Base-by-base conservation (phyloP, 2,113 vertebrate species). In the Tupaia tana region DNA sequence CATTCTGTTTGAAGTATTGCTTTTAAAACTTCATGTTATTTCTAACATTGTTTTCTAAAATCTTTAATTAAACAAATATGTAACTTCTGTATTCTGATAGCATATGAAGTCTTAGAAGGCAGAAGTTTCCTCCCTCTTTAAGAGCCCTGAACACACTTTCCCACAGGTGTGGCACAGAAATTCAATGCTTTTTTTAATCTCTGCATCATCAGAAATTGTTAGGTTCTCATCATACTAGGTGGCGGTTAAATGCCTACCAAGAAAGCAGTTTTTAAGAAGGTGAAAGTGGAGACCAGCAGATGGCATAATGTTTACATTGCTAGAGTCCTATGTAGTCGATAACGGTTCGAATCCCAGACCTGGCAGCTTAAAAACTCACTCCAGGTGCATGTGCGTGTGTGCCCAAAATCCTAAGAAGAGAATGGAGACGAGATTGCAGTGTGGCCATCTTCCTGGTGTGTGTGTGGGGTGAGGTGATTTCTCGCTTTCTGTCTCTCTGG, bases 11-110 rank as follows among this genome's bases (percentile, higher is more conserved):
- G 71, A 56, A 89, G 95, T 80, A 63, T 86, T 89, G 92, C 83
- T 58, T 75, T 2, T 78, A 71, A 90, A 94, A 59, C 3, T 8
- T 67, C 77, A 9, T 31, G 19, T 67, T 89, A 87, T 81, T 93
- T 61, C 25, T 52, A 75, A 80, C 16, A 79, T 7, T 84, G 15
- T 83, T 89, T 84, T 93, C 43, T 93, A 59, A 90, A 73, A 75
- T 88, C 1, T 89, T 67, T 80, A 22, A 85, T 80, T 93, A 87
- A 95, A 75, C 15, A n/a, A 88, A 86, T 82, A 2, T 74, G 3
- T 79, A 54, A 69, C n/a, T 78, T 92, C 16, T 79, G 84, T 81
- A 67, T 89, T 94, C 58, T 93, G 90, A 95, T 77, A 54, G 90
- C 63, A 73, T 58, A 73, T 86, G 52, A 25, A 95, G 29, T 84